Conservation (phyloP, 2,888 invertebrate genomes). For the Agonopterix arenella region DNA sequence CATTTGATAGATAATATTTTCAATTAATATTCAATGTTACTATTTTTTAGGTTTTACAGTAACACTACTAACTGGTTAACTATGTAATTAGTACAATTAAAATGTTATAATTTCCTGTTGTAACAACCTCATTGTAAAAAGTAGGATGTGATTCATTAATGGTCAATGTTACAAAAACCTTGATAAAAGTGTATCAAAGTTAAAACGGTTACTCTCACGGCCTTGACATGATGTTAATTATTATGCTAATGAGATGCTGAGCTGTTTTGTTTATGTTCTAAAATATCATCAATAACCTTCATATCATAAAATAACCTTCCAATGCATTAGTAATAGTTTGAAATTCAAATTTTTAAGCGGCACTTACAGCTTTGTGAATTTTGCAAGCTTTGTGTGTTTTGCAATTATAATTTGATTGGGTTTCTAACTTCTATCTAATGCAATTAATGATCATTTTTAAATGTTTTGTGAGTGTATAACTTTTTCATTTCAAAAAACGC, state of each 20-base stretch:
- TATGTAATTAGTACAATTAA: too few relatives aligned
- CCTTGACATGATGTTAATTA: slow-evolving; percentile 55
- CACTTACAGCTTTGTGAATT: too few relatives aligned
- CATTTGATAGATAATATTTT: too few relatives aligned
- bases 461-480: too few relatives aligned
- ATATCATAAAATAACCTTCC: slow-evolving; percentile 21
- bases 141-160: neutral
- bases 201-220: slow-evolving; percentile 33
- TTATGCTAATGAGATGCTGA: slow-evolving; percentile 40
- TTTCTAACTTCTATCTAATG: too few relatives aligned
- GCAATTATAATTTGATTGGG: too few relatives aligned
- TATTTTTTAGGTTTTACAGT: neutral
- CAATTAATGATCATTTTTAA: too few relatives aligned
- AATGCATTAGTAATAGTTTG: neutral
- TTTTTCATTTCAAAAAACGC: too few relatives aligned
- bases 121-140: neutral
- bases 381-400: too few relatives aligned
- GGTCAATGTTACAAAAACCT: slow-evolving; percentile 5
- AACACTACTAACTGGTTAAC: neutral
- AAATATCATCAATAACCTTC: too few relatives aligned
- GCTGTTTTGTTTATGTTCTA: slow-evolving; percentile 30
- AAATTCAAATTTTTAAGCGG: too few relatives aligned
- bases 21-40: too few relatives aligned
- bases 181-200: slow-evolving; percentile 27
- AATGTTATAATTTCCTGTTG: neutral